These are phyloP conservation scores for Agonopterix heracliana DNA, from an alignment of 2,888 invertebrate genomes.

Conservation along the genomic window DNA sequence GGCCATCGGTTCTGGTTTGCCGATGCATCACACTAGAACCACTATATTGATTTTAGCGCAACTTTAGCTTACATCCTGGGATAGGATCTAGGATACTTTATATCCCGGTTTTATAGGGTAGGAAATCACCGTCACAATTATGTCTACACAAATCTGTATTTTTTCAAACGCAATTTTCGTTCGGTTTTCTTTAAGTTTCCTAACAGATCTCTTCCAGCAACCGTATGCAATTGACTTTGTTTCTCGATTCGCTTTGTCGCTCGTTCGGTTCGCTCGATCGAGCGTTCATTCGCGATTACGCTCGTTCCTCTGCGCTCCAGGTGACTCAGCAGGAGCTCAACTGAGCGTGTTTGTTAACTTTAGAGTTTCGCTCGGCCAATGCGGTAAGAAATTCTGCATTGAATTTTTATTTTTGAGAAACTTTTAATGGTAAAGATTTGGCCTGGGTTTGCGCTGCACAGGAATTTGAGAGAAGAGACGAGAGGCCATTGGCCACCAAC, in stretches of 20 bases:
- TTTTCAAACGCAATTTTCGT: not conserved
- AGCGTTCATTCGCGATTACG: constrained; percentile 49
- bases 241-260: constrained; percentile 29
- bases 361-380: not conserved
- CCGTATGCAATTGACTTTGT: constrained; percentile 30
- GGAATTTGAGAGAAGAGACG: not conserved
- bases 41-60: no score
- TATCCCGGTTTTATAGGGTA: not conserved
- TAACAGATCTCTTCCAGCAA: not conserved
- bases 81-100: not conserved
- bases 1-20: no score
- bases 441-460: not conserved
- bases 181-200: not conserved
- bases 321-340: constrained; percentile 13
- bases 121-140: not conserved
- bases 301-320: constrained; percentile 18
- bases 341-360: constrained; percentile 3
- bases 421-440: not conserved
- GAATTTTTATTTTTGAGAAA: not conserved
- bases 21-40: no score
- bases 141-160: not conserved
- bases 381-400: no score
- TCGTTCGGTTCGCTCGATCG: constrained; percentile 41
- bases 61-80: not conserved
- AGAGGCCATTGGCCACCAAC: not conserved